Percentiles rank a stretch among this genome's conserved stretches.
Evolutionary conservation across 1,140 invertebrate genomes (phyloP).

Genomic region (Venustaconcha ellipsiformis): DNA sequence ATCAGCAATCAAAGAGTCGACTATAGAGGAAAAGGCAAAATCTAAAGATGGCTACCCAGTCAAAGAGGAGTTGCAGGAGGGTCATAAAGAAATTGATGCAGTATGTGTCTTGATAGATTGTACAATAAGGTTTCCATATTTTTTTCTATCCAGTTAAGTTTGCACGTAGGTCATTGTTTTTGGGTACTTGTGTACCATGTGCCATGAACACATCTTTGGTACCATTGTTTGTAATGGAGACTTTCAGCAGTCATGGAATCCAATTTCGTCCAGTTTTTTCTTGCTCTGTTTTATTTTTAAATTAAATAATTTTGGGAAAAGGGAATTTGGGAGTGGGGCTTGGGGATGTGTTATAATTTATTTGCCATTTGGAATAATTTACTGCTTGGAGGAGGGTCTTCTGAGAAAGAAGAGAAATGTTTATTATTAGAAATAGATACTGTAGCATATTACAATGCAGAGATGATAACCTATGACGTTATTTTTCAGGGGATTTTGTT

Average conservation of each 20-base stretch:
- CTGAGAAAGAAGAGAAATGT: constrained; percentile 1
- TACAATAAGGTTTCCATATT: too few species aligned
- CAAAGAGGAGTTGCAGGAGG: background rate
- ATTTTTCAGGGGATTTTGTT: too few species aligned
- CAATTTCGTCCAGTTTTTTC: too few species aligned
- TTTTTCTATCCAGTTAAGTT: too few species aligned
- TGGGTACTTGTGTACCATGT: too few species aligned
- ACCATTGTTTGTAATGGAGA: too few species aligned
- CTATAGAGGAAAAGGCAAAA: background rate
- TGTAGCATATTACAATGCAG: background rate
- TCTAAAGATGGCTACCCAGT: background rate
- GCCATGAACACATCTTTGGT: too few species aligned
- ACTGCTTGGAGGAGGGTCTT: constrained; percentile 1
- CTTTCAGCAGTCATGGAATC: too few species aligned
- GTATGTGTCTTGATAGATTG: too few species aligned
- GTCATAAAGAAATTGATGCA: background rate
- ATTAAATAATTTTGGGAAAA: background rate
- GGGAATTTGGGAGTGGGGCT: background rate
- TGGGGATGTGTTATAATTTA: too few species aligned
- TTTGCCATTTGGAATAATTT: background rate
- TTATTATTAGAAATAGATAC: background rate
- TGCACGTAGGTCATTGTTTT: too few species aligned
- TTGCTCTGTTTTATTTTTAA: too few species aligned
- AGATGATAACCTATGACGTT: background rate
- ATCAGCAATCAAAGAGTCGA: background rate